Percentiles rank a stretch among this genome's conserved stretches.
Evolutionary conservation across 2,888 invertebrate genomes (phyloP).

Genomic region (Spodoptera exigua): DNA sequence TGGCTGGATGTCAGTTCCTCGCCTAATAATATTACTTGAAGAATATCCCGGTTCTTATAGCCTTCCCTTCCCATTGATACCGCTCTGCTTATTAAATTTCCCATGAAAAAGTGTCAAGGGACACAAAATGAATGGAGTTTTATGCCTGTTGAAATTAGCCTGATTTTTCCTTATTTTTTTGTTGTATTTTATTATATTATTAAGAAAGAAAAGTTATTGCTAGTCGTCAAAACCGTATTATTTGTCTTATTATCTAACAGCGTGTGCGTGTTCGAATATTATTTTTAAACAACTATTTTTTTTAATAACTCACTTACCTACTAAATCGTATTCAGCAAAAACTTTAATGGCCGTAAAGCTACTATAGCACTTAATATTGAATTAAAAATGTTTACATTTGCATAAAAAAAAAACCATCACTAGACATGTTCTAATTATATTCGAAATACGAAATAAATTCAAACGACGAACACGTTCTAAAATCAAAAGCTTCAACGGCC

Average conservation of each 20-base stretch:
- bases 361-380: too few species aligned
- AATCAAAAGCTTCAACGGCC: constrained; percentile 41
- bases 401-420: too few species aligned
- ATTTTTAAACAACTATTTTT: too few species aligned
- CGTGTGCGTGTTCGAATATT: too few species aligned
- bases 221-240: background rate
- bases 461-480: constrained; percentile 22
- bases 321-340: background rate
- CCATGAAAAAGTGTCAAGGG: constrained; percentile 61
- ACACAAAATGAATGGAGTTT: constrained; percentile 44
- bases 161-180: constrained; percentile 20
- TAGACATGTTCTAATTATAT: too few species aligned
- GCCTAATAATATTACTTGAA: constrained; percentile 55
- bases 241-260: too few species aligned
- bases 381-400: background rate
- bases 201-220: background rate
- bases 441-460: too few species aligned
- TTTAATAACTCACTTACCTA: too few species aligned
- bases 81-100: constrained; percentile 65
- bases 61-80: constrained; percentile 56
- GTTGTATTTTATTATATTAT: constrained; percentile 1
- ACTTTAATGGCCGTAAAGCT: too few species aligned
- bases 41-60: constrained; percentile 55
- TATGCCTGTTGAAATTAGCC: constrained; percentile 44
- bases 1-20: constrained; percentile 40